Conservation (phyloP, 2,113 vertebrate species). For the Pao palembangensis region DNA sequence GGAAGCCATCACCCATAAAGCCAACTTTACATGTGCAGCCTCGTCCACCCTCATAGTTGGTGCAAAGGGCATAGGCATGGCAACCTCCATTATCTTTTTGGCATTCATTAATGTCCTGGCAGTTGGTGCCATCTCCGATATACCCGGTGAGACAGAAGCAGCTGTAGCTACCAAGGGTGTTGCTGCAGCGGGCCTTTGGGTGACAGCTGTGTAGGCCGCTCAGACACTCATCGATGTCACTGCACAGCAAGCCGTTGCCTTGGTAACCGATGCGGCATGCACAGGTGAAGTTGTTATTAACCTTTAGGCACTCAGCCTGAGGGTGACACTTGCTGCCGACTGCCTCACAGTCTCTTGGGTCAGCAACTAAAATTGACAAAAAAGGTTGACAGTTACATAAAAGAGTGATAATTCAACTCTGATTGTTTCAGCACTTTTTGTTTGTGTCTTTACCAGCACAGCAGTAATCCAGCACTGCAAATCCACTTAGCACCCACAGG, state of each 20-base stretch:
- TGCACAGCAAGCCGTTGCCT: constrained; percentile 69
- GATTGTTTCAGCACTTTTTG: background rate
- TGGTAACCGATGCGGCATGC: constrained; percentile 68
- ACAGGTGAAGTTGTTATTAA: constrained; percentile 55
- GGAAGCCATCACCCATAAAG: constrained; percentile 70
- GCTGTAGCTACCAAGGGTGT: constrained; percentile 73
- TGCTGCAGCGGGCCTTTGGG: constrained; percentile 64
- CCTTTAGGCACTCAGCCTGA: constrained; percentile 69
- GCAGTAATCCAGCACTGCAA: constrained; percentile 36
- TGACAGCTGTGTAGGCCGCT: constrained; percentile 66
- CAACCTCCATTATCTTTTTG: constrained; percentile 73
- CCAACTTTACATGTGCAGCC: constrained; percentile 71
- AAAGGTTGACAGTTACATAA: background rate
- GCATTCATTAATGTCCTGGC: constrained; percentile 78
- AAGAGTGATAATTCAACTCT: background rate
- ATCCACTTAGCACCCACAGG: constrained; percentile 57
- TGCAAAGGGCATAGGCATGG: constrained; percentile 66
- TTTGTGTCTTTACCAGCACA: constrained; percentile 53
- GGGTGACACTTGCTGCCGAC: constrained; percentile 65
- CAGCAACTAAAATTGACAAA: constrained; percentile 45
- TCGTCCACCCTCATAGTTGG: constrained; percentile 69
- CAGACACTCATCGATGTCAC: constrained; percentile 75
- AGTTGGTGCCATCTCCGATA: constrained; percentile 68
- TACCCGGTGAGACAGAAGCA: constrained; percentile 74
- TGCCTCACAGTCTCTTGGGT: constrained; percentile 56